A percentile compares a stretch with the other conserved stretches of the same genome.
Conservation (phyloP, 2,797 vertebrate genomes). For the Orestias chungarensis region DNA sequence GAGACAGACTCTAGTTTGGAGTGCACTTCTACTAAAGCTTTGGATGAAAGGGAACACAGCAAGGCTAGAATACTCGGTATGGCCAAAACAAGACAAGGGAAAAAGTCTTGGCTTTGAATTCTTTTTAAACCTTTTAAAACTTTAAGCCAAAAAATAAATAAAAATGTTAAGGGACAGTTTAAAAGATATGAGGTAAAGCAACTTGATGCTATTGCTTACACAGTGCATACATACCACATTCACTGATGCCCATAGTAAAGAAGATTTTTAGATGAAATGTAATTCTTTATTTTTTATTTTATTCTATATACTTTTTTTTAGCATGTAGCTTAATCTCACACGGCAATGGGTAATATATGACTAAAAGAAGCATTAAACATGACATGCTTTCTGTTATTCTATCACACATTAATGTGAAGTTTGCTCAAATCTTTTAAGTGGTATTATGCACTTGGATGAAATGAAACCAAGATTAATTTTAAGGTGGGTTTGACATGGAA, state of each 20-base stretch:
- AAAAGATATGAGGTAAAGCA: background rate
- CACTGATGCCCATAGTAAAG: background rate
- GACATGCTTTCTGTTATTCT: background rate
- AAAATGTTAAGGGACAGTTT: background rate
- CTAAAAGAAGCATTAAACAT: background rate
- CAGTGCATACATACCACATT: background rate
- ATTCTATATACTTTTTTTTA: too few species aligned
- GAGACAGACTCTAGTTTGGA: slow-evolving; percentile 75
- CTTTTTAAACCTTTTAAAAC: background rate
- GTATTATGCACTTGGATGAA: background rate
- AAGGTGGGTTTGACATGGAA: background rate
- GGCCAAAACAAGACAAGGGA: slow-evolving; percentile 64
- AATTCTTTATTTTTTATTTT: background rate
- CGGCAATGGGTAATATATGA: background rate
- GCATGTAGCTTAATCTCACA: background rate
- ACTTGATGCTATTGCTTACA: background rate
- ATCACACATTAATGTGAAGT: background rate
- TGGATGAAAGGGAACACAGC: slow-evolving; percentile 48
- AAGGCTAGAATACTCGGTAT: slow-evolving; percentile 62
- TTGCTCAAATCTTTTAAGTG: background rate
- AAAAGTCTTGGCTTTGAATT: slow-evolving; percentile 78
- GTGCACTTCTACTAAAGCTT: slow-evolving; percentile 67
- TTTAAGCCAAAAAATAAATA: too few species aligned
- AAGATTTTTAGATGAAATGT: background rate
- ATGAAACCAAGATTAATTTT: background rate